Base-by-base conservation (phyloP, 1,140 invertebrate genomes). In the Teleogryllus occipitalis region DNA sequence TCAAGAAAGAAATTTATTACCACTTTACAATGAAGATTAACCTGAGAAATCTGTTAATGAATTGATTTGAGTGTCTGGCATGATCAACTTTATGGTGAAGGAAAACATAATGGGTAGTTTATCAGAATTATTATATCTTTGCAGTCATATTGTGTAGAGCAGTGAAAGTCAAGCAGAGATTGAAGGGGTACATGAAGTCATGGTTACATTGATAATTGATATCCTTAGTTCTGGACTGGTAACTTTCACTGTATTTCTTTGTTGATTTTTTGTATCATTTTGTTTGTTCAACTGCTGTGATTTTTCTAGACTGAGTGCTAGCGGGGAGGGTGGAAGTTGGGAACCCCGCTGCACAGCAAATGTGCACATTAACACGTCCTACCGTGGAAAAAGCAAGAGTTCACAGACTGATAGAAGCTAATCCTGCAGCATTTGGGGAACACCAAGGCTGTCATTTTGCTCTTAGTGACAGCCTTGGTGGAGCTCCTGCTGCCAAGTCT, bases 201-300 rank as follows among this genome's bases (percentile, higher is more conserved):
- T 14, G 18, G 54, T 65, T 65, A 65, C 54, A 65, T 65, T 18
- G 54, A 65, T 65, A 14, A 65, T 65, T 65, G 54, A 10, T 65
- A 18, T 65, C 10, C 10, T 65, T 65, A 18, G 54, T 18, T 65
- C 54, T 65, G 54, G 54, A 65, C 54, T 65, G 27, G 54, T 65
- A 65, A 65, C 54, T 18, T 65, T 65, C 54, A 65, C 54, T 65
- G 54, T 65, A 7, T 65, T 65, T 65, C 10, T 14, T 65, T 65
- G 54, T 65, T 65, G 54, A 65, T 65, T 65, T 65, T 65, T 65
- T 39, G 27, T 65, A 65, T 10, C 54, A 65, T 65, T 65, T 65
- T 65, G 54, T 65, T 65, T 65, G 54, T 65, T 65, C 54, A 65
- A 65, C 54, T 65, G 54, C 54, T 65, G 54, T 65, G 54, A 65